These are phyloP conservation scores for Philereme vetulata DNA, from an alignment of 2,888 invertebrate genomes.

Conservation along the genomic window DNA sequence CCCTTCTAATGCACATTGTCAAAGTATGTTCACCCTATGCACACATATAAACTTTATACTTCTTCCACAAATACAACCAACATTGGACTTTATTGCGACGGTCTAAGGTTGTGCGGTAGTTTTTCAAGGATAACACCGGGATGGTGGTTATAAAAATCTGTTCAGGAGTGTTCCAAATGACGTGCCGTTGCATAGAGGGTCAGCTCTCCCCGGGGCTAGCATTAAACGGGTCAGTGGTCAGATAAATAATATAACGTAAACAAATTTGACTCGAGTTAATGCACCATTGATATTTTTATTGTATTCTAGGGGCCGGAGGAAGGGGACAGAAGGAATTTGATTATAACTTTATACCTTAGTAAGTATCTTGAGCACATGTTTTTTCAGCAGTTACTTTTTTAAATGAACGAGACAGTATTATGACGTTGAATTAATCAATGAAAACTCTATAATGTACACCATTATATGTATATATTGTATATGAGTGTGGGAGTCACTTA, in stretches of 20 bases:
- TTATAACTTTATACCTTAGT: background rate
- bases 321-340: slow-evolving; percentile 9
- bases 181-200: slow-evolving; percentile 62
- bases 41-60: slow-evolving; percentile 12
- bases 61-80: slow-evolving; percentile 24
- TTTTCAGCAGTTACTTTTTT: background rate
- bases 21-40: slow-evolving; percentile 32
- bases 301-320: slow-evolving; percentile 20
- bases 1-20: slow-evolving; percentile 45
- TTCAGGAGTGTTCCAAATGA: slow-evolving; percentile 73
- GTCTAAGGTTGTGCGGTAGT: slow-evolving; percentile 25
- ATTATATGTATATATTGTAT: too few relatives aligned
- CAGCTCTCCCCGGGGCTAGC: slow-evolving; percentile 59
- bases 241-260: slow-evolving; percentile 80
- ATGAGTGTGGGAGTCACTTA: too few relatives aligned
- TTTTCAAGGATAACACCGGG: slow-evolving; percentile 22
- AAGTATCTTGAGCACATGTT: background rate
- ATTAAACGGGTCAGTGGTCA: slow-evolving; percentile 80
- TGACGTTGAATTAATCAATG: too few relatives aligned
- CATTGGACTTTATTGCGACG: slow-evolving; percentile 37
- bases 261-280: slow-evolving; percentile 78
- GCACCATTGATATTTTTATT: slow-evolving; percentile 73
- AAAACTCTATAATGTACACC: too few relatives aligned
- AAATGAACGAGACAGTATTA: too few relatives aligned
- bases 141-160: slow-evolving; percentile 67